Evolutionary conservation across 64 coral and sea anemone species (phyloP).

Genomic region (Montipora efflorescens): DNA sequence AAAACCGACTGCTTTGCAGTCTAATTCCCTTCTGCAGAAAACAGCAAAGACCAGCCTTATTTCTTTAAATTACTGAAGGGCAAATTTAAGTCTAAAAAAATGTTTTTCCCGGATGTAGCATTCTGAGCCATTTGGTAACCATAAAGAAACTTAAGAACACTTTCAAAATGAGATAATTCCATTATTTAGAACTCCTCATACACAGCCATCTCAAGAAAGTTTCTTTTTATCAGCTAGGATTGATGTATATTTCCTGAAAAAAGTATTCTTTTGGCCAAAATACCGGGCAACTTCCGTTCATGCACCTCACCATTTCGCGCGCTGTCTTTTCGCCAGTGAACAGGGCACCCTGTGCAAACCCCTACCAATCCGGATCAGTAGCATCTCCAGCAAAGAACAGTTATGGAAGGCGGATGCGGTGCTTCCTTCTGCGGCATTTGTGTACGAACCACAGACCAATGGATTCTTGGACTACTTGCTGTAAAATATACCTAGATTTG

Average conservation of each 20-base stretch:
- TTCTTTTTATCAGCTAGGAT: neutral
- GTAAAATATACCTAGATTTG: conserved; percentile 57
- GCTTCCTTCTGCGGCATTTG: conserved; percentile 45
- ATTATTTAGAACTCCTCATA: no score
- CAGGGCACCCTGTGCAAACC: conserved; percentile 45
- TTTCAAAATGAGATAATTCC: no score
- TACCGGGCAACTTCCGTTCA: conserved; percentile 16
- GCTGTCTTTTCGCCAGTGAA: conserved; percentile 41
- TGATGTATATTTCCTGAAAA: conserved; percentile 42
- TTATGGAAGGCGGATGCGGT: conserved; percentile 57
- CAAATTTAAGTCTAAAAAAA: no score
- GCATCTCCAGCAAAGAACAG: conserved; percentile 62
- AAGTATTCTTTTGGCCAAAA: conserved; percentile 46
- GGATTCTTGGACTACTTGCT: conserved; percentile 66
- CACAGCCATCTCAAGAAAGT: no score
- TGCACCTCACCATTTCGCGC: conserved; percentile 25
- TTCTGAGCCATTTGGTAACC: no score
- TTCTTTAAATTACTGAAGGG: no score
- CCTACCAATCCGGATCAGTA: conserved; percentile 17
- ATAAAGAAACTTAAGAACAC: no score
- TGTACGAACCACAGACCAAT: conserved; percentile 43
- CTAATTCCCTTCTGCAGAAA: no score
- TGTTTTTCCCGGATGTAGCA: no score
- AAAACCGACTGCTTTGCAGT: no score
- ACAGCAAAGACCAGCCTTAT: no score